Conservation (phyloP, 2,797 vertebrate species). For the Cyclopterus lumpus region DNA sequence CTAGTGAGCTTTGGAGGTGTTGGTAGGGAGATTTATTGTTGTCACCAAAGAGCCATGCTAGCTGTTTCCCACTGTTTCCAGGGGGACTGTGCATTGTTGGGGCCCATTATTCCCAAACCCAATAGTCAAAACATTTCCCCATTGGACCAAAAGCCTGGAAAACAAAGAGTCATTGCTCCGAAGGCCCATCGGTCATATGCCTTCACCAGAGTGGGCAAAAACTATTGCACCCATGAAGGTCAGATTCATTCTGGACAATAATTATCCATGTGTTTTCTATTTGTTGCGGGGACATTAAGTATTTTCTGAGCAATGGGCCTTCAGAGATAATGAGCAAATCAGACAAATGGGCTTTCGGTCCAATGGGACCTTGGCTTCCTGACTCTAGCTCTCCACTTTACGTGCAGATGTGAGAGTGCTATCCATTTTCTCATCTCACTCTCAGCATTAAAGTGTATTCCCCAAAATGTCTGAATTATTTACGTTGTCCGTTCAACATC, state of each 20-base stretch:
- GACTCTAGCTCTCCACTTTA: too few species aligned
- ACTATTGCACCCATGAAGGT: neutral
- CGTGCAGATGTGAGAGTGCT: too few species aligned
- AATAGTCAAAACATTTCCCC: neutral
- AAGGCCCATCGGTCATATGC: neutral
- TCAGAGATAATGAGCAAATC: too few species aligned
- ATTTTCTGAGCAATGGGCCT: neutral
- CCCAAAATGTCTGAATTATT: neutral
- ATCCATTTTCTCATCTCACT: neutral
- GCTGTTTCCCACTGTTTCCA: neutral
- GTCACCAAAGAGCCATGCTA: neutral
- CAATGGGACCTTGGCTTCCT: neutral
- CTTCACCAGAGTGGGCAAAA: too few species aligned
- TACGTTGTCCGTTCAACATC: neutral
- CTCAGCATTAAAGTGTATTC: neutral
- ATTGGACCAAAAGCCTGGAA: neutral
- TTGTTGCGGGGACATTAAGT: neutral
- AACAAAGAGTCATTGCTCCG: neutral
- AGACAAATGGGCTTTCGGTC: too few species aligned
- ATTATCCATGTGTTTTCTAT: neutral
- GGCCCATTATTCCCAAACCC: neutral
- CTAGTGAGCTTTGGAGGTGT: neutral
- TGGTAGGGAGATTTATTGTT: neutral
- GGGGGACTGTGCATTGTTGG: neutral
- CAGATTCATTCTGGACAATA: neutral